These are phyloP conservation scores for Cottus gobio DNA, from an alignment of 2,113 vertebrate species.

Conservation along the genomic window DNA sequence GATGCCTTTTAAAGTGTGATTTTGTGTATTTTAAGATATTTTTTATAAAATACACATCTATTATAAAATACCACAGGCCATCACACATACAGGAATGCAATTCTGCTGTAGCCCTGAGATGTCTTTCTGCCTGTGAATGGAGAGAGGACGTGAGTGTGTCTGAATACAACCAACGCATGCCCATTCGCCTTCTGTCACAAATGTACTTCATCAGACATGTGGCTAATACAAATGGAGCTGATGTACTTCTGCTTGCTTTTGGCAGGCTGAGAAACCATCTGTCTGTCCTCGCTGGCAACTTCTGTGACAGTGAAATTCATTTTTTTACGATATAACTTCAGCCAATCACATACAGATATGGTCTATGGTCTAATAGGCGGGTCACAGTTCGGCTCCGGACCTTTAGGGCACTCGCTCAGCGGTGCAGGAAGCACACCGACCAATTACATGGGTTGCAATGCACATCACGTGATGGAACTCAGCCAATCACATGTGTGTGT, in stretches of 20 bases:
- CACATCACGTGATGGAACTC: too few species aligned
- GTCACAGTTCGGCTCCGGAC: too few species aligned
- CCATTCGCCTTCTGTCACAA: conserved; percentile 15
- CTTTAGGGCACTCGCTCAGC: too few species aligned
- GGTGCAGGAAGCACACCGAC: too few species aligned
- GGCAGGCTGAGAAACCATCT: conserved; percentile 21
- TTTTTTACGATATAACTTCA: background rate
- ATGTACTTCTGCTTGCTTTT: conserved; percentile 3
- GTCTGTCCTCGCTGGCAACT: conserved; percentile 1
- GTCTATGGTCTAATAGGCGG: background rate
- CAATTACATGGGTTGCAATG: too few species aligned
- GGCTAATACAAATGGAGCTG: conserved; percentile 21
- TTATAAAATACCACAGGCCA: background rate
- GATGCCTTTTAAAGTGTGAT: background rate
- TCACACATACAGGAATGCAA: background rate
- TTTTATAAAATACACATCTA: background rate
- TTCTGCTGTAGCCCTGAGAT: background rate
- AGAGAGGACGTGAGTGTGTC: background rate
- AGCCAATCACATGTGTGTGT: too few species aligned
- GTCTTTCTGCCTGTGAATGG: background rate
- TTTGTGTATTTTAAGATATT: background rate
- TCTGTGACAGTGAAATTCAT: background rate
- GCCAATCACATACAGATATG: background rate
- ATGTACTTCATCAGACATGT: conserved; percentile 13
- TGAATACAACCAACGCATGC: conserved; percentile 3